Conservation (phyloP, 1,140 invertebrate species). For the Philopotamus ludificatus region DNA sequence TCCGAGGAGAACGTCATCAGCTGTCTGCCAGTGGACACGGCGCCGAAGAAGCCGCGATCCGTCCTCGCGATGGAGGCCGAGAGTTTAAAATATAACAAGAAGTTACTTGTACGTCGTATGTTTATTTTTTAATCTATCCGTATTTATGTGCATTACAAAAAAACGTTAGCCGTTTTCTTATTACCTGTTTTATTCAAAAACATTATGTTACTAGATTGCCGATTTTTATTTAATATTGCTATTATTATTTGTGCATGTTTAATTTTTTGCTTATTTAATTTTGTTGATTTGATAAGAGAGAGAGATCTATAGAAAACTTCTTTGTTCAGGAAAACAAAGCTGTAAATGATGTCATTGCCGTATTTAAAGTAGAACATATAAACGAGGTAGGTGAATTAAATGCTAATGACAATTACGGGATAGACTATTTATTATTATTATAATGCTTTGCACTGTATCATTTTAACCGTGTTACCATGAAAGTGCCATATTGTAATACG, state of each 20-base stretch:
- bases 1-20: constrained; percentile 78
- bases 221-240: no score
- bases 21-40: constrained; percentile 70
- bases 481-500: no score
- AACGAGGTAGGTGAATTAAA: constrained; percentile 59
- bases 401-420: constrained; percentile 14
- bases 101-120: constrained; percentile 43
- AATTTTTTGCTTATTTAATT: constrained; percentile 38
- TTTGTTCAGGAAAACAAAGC: constrained; percentile 62
- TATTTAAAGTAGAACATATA: constrained; percentile 67
- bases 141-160: no score
- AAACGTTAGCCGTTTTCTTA: no score
- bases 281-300: no score
- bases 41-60: constrained; percentile 72
- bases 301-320: constrained; percentile 53
- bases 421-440: no score
- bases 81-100: constrained; percentile 64
- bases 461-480: neutral
- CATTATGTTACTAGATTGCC: no score
- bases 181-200: no score
- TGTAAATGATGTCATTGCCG: constrained; percentile 62
- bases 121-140: constrained; percentile 34
- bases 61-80: constrained; percentile 71
- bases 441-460: no score
- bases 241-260: constrained; percentile 27